phyloP scores from a whole-genome alignment of 2,888 invertebrate species.

The Heteromyza rotundicornis region DNA sequence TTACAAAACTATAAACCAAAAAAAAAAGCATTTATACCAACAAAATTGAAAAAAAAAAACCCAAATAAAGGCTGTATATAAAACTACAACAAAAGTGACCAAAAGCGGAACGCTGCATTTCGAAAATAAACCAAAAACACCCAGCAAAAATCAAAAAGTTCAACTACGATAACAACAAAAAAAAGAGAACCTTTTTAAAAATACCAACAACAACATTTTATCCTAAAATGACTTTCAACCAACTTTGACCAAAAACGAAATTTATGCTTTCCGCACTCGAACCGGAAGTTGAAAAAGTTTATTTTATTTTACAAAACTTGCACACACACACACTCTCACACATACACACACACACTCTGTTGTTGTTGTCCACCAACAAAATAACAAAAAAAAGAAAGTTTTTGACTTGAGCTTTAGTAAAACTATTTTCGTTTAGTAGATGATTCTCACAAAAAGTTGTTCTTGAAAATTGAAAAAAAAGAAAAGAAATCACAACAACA shows the following conservation, averaged over 20 bases:
- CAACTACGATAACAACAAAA: conserved; percentile 6
- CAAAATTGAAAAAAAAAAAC: conserved; percentile 8
- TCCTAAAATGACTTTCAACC: not conserved
- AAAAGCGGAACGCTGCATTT: not conserved
- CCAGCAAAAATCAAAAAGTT: not conserved
- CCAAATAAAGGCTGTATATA: too few relatives aligned
- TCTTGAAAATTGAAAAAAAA: too few relatives aligned
- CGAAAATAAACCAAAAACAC: not conserved
- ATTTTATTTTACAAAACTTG: not conserved
- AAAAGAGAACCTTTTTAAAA: conserved; percentile 16
- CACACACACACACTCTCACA: not conserved
- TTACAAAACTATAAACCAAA: conserved; percentile 26
- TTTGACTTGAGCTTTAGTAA: too few relatives aligned
- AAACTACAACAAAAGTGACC: too few relatives aligned
- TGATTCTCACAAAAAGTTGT: too few relatives aligned
- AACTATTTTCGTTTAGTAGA: too few relatives aligned
- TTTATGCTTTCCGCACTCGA: conserved; percentile 2
- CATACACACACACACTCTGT: not conserved
- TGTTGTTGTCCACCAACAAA: too few relatives aligned
- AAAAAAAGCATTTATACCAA: not conserved
- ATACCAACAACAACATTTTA: conserved; percentile 27
- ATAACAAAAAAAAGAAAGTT: too few relatives aligned
- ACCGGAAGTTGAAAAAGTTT: not conserved
- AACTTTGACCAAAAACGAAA: not conserved
- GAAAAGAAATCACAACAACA: too few relatives aligned